phyloP scores from a whole-genome alignment of 2,797 vertebrate species.

The Tadarida brasiliensis region DNA sequence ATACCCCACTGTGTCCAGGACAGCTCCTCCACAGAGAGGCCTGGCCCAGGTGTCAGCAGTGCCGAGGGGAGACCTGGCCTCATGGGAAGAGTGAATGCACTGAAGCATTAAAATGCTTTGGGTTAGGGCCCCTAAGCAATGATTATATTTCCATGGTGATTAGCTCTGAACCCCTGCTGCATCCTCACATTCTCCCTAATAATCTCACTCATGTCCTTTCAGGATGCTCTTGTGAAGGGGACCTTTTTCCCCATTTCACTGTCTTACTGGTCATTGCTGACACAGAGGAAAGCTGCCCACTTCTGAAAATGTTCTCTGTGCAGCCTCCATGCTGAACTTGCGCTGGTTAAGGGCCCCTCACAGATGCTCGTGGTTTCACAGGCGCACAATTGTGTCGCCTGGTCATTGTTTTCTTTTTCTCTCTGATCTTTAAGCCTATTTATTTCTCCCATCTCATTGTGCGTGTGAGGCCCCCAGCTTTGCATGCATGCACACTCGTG shows the following conservation, averaged over 20 bases:
- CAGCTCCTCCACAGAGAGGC: neutral
- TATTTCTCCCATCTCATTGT: neutral
- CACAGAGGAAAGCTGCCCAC: neutral
- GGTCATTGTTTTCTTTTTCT: neutral
- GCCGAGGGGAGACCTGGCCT: neutral
- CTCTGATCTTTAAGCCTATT: neutral
- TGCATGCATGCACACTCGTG: neutral
- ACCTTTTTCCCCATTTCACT: neutral
- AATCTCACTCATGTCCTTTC: neutral
- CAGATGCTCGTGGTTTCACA: neutral
- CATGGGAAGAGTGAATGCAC: neutral
- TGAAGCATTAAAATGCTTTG: neutral
- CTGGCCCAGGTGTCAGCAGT: neutral
- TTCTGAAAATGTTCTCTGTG: neutral
- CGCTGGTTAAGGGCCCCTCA: neutral
- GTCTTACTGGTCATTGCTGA: neutral
- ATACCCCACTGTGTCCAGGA: neutral
- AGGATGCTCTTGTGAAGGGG: neutral
- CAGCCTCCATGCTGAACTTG: neutral
- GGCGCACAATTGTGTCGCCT: neutral
- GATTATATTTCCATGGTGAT: too few relatives aligned
- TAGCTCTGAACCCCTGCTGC: neutral
- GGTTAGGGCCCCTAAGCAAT: neutral
- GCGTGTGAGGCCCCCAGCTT: neutral
- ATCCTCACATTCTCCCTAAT: neutral